Base-by-base conservation (phyloP, 1,140 invertebrate genomes). In the Cyclargus thomasi region DNA sequence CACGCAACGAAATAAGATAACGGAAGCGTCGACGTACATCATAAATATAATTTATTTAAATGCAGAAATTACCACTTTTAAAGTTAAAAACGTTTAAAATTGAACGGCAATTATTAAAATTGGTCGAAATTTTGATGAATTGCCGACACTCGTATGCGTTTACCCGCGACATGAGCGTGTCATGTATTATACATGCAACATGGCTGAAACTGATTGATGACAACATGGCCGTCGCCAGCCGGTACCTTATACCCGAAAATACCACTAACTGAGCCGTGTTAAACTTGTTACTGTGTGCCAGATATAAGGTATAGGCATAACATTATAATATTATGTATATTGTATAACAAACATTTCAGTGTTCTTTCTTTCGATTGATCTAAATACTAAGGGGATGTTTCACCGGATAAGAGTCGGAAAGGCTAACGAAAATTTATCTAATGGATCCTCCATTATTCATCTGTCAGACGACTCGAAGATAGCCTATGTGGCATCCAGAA, bases 41-140 rank as follows among this genome's bases (percentile, higher is more conserved):
- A 47, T 47, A 47, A 47, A 14, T 47, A 47, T 47, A 47, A 47
- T 47, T 47, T 47, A 47, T 47, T 47, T 47, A 47, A 47, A 47
- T 47, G 39, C 39, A 47, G 39, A 47, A 47, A 47, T 47, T 47
- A 47, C 10, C 39, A 8, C 39, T 47, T 47, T 47, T 47, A 47
- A 47, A 47, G 39, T 47, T 47, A 47, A 47, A 47, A 47, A 16
- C 8, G 39, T 47, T 47, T 47, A 47, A 47, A 47, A 47, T 11
- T 47, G 6, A 47, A 11, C 39, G 39, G 39, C 39, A 47, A 47
- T 47, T 47, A 47, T 47, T 47, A 14, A 47, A 47, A 47, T 47
- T 47, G 39, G 11, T 16, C 39, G 14, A 47, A 47, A 47, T 47
- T 47, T 47, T 47, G 39, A 47, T 47, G 39, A 47, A 47, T 47